phyloP scores from a whole-genome alignment of 2,797 vertebrate genomes.

The Leptoclinus maculatus region DNA sequence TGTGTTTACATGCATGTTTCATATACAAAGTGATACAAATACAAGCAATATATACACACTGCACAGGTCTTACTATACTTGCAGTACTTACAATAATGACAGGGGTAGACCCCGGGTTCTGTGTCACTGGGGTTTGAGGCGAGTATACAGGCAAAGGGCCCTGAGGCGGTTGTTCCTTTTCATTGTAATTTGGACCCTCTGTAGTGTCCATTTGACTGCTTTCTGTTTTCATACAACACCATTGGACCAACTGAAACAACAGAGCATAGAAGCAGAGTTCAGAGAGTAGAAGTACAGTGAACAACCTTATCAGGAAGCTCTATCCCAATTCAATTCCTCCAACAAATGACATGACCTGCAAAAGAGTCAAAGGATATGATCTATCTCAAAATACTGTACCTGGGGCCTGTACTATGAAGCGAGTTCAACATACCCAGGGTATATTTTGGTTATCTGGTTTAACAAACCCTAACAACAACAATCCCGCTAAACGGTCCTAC shows the following conservation, averaged over 20 bases:
- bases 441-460: background rate
- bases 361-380: background rate
- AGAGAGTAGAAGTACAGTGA: background rate
- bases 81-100: constrained; percentile 50
- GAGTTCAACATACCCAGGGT: background rate
- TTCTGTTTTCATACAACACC: constrained; percentile 54
- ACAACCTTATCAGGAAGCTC: background rate
- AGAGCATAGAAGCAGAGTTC: background rate
- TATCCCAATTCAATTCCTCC: background rate
- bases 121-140: constrained; percentile 17
- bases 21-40: background rate
- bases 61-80: background rate
- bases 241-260: constrained; percentile 57
- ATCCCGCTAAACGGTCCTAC: too few species aligned
- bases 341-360: background rate
- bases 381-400: background rate
- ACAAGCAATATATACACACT: background rate
- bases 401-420: background rate
- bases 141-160: constrained; percentile 30
- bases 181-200: constrained; percentile 21
- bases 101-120: background rate
- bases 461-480: background rate
- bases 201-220: background rate
- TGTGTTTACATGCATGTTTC: background rate
- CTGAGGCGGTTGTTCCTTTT: constrained; percentile 9